These are phyloP conservation scores for Pseudopipra pipra DNA, from an alignment of 2,113 vertebrate genomes.

Conservation along the genomic window DNA sequence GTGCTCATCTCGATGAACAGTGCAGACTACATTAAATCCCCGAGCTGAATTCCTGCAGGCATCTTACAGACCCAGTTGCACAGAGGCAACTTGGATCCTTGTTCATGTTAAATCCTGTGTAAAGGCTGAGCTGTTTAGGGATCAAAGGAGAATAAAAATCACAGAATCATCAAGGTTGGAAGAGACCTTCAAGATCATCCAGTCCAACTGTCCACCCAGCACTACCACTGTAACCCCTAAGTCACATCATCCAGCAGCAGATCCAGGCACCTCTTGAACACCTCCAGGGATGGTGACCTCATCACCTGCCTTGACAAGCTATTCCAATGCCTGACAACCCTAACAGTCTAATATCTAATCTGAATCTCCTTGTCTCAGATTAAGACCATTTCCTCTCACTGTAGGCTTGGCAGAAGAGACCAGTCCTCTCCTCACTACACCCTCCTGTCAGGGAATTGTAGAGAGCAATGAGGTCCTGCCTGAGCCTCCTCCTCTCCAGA, in stretches of 20 bases:
- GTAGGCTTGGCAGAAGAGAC: background rate
- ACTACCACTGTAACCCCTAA: background rate
- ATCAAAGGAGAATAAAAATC: background rate
- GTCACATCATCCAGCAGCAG: background rate
- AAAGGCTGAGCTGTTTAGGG: background rate
- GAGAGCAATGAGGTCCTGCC: background rate
- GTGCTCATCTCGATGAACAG: background rate
- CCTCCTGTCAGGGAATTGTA: background rate
- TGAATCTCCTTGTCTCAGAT: background rate
- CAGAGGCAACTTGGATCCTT: background rate
- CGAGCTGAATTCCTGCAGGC: background rate
- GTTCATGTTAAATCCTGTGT: background rate
- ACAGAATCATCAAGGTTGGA: background rate
- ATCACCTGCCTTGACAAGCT: background rate
- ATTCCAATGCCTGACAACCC: background rate
- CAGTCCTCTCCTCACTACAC: background rate
- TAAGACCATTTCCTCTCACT: background rate
- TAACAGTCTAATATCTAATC: background rate
- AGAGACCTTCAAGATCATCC: background rate
- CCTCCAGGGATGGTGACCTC: background rate
- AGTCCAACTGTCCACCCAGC: background rate
- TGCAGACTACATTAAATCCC: background rate
- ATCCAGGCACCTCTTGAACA: background rate
- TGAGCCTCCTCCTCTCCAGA: background rate
- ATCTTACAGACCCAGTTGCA: background rate